Evolutionary conservation across 2,888 invertebrate genomes (phyloP), one percentile per base, ranked within the genome.

Genomic region (Limnephilus marmoratus): DNA sequence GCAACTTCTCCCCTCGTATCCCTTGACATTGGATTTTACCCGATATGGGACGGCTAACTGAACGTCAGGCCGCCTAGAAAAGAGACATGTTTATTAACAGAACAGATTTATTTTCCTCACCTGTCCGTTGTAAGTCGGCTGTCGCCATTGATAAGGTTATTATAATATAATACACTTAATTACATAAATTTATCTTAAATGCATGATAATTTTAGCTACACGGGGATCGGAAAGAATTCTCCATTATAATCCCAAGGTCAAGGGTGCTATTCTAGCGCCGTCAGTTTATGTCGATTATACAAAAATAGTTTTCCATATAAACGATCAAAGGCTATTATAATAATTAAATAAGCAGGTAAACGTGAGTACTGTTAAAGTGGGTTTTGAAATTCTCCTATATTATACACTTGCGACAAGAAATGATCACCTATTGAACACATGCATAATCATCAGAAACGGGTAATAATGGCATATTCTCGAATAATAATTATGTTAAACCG

Each of bases 391-490:
- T 68, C 68, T 68, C 24, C 68, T 24, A 68, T 2, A 68, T 68
- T n/a, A 85, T n/a, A 85, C 37, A 45, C 41, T 37, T 18, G 37
- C 85, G 37, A 45, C 34, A 88, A 31, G 31, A 80, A 89, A 81
- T 49, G 88, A 89, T 37, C 41, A 81, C 80, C 88, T 89, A 89
- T 89, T 89, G 80, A 89, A 80, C 88, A 53, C 37, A 89, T 37
- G 88, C 45, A 86, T 81, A 89, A 89, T 41, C 88, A 85, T 41
- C 85, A 89, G 80, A 81, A 34, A 89, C 88, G 80, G 90, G 85
- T 92, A 92, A 92, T 92, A 92, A 90, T 92, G 92, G 49, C 37
- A 81, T 37, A 92, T 92, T 92, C 92, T 92, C 37, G 90, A 92
- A 83, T 90, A 89, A 89, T 85, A 89, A 89, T 85, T 89, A 89